A percentile compares a stretch with the other conserved stretches of the same genome.
Evolutionary conservation across 2,888 invertebrate genomes (phyloP).

Genomic region (Volucella inanis): DNA sequence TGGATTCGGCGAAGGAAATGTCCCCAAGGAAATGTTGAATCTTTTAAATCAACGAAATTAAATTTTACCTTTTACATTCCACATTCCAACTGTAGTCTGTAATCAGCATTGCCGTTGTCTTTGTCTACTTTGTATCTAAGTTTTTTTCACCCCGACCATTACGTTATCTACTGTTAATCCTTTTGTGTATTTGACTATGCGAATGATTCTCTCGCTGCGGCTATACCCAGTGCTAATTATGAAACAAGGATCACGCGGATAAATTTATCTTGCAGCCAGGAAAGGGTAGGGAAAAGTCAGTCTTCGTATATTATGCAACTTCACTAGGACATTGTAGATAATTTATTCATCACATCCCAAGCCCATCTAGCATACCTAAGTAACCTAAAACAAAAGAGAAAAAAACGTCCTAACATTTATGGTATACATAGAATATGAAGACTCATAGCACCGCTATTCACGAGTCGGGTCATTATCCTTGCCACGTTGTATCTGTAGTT

Average conservation of each 20-base stretch:
- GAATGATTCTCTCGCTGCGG: background rate
- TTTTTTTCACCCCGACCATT: background rate
- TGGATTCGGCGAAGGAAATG: background rate
- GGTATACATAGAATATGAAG: slow-evolving; percentile 14
- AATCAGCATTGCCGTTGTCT: no score
- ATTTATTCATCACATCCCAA: slow-evolving; percentile 40
- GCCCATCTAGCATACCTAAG: background rate
- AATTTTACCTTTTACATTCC: slow-evolving; percentile 22
- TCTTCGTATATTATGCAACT: slow-evolving; percentile 8
- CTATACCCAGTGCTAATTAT: slow-evolving; percentile 43
- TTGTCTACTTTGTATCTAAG: background rate
- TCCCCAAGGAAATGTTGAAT: slow-evolving; percentile 16
- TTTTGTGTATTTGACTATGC: slow-evolving; percentile 29
- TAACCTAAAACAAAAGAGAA: background rate
- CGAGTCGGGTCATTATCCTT: slow-evolving; percentile 52
- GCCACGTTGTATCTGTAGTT: slow-evolving; percentile 30
- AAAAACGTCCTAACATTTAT: slow-evolving; percentile 9
- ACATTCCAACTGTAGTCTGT: no score
- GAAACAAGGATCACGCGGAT: slow-evolving; percentile 46
- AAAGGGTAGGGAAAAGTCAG: background rate
- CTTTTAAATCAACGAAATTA: slow-evolving; percentile 27
- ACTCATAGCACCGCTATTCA: slow-evolving; percentile 5
- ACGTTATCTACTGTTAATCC: slow-evolving; percentile 14
- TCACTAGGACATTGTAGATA: slow-evolving; percentile 30
- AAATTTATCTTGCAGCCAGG: slow-evolving; percentile 10